Conservation (phyloP, 2,113 vertebrate species). For the Capra hircus region DNA sequence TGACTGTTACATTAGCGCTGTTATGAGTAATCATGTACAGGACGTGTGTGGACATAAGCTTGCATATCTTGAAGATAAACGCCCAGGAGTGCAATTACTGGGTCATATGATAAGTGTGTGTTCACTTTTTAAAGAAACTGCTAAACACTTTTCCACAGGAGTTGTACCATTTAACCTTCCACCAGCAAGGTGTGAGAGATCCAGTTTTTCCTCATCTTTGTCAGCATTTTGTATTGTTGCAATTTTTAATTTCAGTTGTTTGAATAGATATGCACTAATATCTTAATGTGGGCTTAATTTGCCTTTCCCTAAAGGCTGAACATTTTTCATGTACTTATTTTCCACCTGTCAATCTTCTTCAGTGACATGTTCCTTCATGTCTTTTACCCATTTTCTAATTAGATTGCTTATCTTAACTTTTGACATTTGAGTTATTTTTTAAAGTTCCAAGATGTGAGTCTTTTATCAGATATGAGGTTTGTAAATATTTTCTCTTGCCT, state of each 20-base stretch:
- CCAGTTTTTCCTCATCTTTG: neutral
- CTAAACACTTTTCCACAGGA: neutral
- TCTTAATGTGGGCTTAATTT: neutral
- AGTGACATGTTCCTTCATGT: neutral
- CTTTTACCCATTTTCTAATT: neutral
- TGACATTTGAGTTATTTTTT: neutral
- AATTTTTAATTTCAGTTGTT: neutral
- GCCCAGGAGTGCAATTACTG: neutral
- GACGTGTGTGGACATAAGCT: neutral
- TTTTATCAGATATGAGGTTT: neutral
- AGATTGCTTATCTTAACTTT: neutral
- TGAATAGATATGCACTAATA: fast-evolving
- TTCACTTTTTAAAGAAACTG: neutral
- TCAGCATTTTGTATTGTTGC: neutral
- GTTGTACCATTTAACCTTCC: neutral
- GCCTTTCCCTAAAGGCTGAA: neutral
- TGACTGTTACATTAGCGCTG: neutral
- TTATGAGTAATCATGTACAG: no score
- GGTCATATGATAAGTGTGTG: no score
- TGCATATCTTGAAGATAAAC: neutral
- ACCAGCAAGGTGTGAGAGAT: fast-evolving
- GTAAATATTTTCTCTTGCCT: neutral
- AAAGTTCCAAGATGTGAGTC: neutral
- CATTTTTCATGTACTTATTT: neutral
- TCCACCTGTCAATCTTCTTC: no score